Percentiles rank a stretch among this genome's conserved stretches.
These are phyloP conservation scores for Promerops cafer DNA, from an alignment of 2,113 vertebrate species.

Conservation along the genomic window DNA sequence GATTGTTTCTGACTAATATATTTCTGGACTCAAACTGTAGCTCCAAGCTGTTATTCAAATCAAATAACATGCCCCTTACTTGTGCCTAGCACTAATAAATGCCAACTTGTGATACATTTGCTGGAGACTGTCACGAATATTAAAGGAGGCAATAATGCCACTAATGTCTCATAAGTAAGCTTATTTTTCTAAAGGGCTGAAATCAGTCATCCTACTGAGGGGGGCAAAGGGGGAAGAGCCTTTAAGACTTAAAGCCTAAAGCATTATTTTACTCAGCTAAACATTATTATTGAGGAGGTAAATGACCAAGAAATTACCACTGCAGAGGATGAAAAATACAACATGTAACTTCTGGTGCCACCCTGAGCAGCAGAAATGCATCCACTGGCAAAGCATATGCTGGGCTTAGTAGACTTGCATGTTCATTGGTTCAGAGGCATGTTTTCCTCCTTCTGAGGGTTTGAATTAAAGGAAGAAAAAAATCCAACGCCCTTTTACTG, in stretches of 20 bases:
- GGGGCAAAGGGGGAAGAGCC: conserved; percentile 28
- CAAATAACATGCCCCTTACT: conserved; percentile 99
- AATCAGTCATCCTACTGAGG: conserved; percentile 64
- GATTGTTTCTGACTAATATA: conserved; percentile 99
- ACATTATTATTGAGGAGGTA: conserved; percentile 40
- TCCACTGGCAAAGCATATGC: background rate
- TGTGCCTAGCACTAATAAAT: conserved; percentile 98
- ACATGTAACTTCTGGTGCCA: conserved; percentile 34
- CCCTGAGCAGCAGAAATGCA: conserved; percentile 5
- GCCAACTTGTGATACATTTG: conserved; percentile 96
- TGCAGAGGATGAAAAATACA: conserved; percentile 40
- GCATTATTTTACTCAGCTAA: conserved; percentile 45
- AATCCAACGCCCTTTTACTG: background rate
- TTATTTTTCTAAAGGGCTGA: conserved; percentile 77
- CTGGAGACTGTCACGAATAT: conserved; percentile 84
- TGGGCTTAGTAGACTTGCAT: background rate
- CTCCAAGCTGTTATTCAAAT: conserved; percentile 99
- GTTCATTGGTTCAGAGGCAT: conserved; percentile 21
- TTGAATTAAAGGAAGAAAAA: conserved; percentile 14
- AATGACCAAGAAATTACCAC: conserved; percentile 36
- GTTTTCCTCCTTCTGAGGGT: background rate
- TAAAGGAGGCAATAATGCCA: conserved; percentile 82
- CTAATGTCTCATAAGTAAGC: conserved; percentile 78
- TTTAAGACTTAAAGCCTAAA: conserved; percentile 67
- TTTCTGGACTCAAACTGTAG: conserved; percentile 90